These are phyloP conservation scores for Schlechtendalia chinensis DNA, from an alignment of 1,140 invertebrate genomes.

Conservation along the genomic window DNA sequence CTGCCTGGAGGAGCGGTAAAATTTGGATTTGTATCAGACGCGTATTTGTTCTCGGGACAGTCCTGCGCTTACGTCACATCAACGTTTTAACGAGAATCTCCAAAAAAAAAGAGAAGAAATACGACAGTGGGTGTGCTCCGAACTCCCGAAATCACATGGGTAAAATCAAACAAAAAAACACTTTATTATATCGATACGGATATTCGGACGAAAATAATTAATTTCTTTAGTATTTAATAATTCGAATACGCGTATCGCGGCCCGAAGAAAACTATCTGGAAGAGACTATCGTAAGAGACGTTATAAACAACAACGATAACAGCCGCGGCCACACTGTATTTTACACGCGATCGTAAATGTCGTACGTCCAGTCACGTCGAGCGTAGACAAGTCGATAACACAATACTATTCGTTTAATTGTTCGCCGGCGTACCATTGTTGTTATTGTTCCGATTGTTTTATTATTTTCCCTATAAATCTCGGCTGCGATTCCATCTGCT, in stretches of 20 bases:
- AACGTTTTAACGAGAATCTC: too few species aligned
- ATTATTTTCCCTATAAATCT: background rate
- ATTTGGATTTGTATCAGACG: too few species aligned
- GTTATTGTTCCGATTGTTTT: background rate
- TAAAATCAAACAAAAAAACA: too few species aligned
- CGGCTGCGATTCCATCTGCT: background rate
- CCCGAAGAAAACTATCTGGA: background rate
- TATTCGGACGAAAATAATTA: too few species aligned
- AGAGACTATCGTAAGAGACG: background rate
- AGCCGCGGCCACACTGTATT: background rate
- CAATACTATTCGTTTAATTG: conserved; percentile 35
- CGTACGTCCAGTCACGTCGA: background rate
- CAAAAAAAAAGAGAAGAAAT: too few species aligned
- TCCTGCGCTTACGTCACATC: too few species aligned
- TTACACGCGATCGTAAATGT: background rate
- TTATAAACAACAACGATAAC: conserved; percentile 8
- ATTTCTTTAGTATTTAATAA: too few species aligned
- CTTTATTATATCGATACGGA: too few species aligned
- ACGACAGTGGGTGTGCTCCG: too few species aligned
- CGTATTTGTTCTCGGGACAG: too few species aligned
- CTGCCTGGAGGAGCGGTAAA: too few species aligned
- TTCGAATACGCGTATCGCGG: background rate
- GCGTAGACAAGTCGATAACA: conserved; percentile 25
- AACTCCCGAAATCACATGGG: too few species aligned
- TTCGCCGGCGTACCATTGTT: conserved; percentile 14